Evolutionary conservation across 2,888 invertebrate species (phyloP), one percentile per base, ranked within the genome.

Genomic region (Rotaria magnacalcarata): DNA sequence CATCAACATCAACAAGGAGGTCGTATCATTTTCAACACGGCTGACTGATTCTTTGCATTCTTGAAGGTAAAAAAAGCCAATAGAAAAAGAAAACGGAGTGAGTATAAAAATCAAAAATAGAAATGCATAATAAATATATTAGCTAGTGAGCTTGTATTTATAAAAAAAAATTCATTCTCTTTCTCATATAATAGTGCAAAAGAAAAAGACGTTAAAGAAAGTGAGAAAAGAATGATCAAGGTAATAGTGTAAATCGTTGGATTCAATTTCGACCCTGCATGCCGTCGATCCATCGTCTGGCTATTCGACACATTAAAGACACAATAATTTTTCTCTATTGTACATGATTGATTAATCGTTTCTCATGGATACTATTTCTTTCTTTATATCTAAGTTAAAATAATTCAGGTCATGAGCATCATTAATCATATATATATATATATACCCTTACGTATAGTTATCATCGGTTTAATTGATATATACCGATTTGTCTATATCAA

Each of bases 211-310:
- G 19, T 0, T 5, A 54, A 6, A 54, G 21, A 21, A 21, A 54
- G 54, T 4, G 4, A 19, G 11, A 67, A 67, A 14, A 27, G 5
- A 67, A 34, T 67, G 67, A 67, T 67, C 67, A 67, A 67, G 67
- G 67, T 41, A 19, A 67, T 67, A 34, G 3, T 67, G 16, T 19
- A 67, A 10, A 67, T 19, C 34, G 34, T 67, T 19, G 34, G 67
- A 67, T 67, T 67, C 41, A 67, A 67, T 67, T 67, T 67, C 19
- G 67, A 67, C 67, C 67, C 67, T 67, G 67, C 16, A 41, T 67
- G 34, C 34, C 67, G 34, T 67, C 67, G 34, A 41, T 34, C 0
- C 41, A 16, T 41, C 19, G 27, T 67, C 34, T 67, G 67, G 19
- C 34, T 27, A 14, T 67, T 27, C 7, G 67, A 67, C 14, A 67